Evolutionary conservation across 2,113 vertebrate species (phyloP).

Genomic region (Pelodiscus sinensis): DNA sequence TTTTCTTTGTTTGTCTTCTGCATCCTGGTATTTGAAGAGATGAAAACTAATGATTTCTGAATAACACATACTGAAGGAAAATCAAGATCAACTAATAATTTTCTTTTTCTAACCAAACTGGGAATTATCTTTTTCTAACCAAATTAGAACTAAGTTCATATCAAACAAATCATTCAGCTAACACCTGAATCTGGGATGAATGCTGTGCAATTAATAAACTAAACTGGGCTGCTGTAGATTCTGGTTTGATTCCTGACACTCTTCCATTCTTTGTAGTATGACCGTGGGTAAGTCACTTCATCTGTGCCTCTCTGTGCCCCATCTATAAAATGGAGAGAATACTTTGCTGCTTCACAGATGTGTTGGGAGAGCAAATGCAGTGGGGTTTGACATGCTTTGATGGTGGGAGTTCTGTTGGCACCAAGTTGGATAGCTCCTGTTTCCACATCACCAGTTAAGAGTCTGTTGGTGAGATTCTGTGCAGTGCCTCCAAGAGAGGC

Average conservation of each 20-base stretch:
- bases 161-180: no score
- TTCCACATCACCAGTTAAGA: neutral
- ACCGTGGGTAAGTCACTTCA: neutral
- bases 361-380: neutral
- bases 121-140: no score
- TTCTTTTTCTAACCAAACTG: no score
- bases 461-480: neutral
- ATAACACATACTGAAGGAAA: no score
- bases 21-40: no score
- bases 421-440: neutral
- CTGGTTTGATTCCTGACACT: neutral
- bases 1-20: no score
- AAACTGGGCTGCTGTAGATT: neutral
- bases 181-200: no score
- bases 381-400: neutral
- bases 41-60: no score
- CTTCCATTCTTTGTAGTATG: neutral
- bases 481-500: neutral
- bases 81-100: no score
- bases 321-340: neutral
- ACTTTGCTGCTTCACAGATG: neutral
- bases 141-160: no score
- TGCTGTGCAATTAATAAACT: neutral
- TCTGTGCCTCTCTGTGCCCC: neutral
- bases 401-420: neutral